phyloP scores from a whole-genome alignment of 1,140 invertebrate species.

The Aleiodes sp. region DNA sequence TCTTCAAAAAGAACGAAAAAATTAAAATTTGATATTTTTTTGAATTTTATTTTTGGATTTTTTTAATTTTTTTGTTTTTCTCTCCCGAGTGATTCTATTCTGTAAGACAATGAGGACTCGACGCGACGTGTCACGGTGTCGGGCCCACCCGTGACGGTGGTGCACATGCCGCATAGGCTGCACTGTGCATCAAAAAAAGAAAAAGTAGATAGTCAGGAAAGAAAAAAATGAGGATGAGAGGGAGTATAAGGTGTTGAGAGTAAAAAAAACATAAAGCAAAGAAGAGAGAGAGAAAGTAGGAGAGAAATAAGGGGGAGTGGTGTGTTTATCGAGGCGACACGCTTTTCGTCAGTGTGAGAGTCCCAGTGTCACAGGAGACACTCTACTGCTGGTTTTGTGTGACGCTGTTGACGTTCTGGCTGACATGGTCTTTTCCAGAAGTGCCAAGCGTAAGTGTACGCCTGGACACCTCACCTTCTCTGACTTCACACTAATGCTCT shows the following conservation, averaged over 20 bases:
- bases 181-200: not conserved
- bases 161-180: not conserved
- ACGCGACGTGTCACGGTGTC: conserved; percentile 13
- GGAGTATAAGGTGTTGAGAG: not conserved
- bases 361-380: not conserved
- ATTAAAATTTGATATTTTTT: not conserved
- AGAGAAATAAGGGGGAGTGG: conserved; percentile 16
- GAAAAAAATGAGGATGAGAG: not conserved
- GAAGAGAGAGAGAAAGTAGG: not conserved
- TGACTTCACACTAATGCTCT: conserved; percentile 26
- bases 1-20: no score
- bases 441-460: conserved; percentile 56
- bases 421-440: conserved; percentile 41
- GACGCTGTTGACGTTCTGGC: not conserved
- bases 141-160: not conserved
- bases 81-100: conserved; percentile 28
- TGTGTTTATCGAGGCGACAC: conserved; percentile 47
- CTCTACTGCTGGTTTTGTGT: not conserved
- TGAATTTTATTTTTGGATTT: not conserved
- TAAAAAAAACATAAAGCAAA: not conserved
- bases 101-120: conserved; percentile 6
- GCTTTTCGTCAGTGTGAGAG: not conserved
- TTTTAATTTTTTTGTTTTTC: not conserved
- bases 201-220: not conserved
- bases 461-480: conserved; percentile 49